These are phyloP conservation scores for Ptilorrhoa leucosticta DNA, from an alignment of 2,113 vertebrate species.

Conservation along the genomic window DNA sequence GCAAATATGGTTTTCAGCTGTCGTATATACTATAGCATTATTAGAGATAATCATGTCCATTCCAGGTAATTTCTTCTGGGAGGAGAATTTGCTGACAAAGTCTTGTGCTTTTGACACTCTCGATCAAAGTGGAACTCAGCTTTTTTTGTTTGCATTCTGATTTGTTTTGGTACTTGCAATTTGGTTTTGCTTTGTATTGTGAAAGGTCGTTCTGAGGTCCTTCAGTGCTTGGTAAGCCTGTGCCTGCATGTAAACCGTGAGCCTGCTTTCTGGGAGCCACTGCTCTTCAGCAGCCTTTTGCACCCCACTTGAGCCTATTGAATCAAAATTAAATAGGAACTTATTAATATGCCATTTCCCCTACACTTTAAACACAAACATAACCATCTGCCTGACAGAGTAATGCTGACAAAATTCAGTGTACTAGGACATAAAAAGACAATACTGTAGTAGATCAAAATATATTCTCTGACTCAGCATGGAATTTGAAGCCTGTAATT, in stretches of 20 bases:
- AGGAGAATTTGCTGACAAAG: neutral
- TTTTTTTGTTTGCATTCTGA: neutral
- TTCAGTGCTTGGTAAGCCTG: neutral
- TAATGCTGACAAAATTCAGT: neutral
- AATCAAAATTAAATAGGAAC: neutral
- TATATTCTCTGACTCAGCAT: neutral
- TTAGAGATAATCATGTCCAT: neutral
- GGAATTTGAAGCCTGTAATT: neutral
- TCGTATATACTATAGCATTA: neutral
- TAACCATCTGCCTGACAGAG: neutral
- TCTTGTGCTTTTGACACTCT: neutral
- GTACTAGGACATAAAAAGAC: neutral
- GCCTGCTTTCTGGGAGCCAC: neutral
- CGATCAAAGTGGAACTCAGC: neutral
- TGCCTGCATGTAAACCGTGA: fast-evolving
- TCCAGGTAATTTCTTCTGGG: neutral
- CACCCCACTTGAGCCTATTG: neutral
- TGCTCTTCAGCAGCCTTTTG: neutral
- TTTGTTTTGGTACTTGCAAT: neutral
- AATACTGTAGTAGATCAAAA: neutral
- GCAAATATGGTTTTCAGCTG: neutral
- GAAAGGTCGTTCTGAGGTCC: neutral
- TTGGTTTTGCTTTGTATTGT: neutral
- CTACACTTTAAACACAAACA: neutral
- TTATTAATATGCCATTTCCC: neutral